Evolutionary conservation across 2,113 vertebrate genomes (phyloP), one percentile per base, ranked within the genome.

Genomic region (Pitta sordida): DNA sequence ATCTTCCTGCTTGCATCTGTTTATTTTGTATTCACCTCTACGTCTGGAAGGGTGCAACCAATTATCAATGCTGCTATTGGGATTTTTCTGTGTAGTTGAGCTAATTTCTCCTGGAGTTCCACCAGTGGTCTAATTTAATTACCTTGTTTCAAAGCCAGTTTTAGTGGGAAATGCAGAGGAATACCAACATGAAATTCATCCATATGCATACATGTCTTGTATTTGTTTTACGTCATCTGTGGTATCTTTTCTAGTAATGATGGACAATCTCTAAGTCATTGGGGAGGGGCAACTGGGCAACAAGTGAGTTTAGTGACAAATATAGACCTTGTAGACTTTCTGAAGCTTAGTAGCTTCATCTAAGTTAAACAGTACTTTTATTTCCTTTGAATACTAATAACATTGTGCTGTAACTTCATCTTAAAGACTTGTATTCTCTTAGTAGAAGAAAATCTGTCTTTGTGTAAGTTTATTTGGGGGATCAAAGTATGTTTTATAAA

Each of bases 91-190:
- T 74, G 17, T 91, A 68, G 48, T 46, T 89, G 48, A 83, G 37
- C 58, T 94, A 67, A 91, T 87, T 74, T 93, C 34, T 80, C 18
- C 43, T 83, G 51, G 87, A 90, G 49, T 92, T 91, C 30, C 73
- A 83, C 55, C 59, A 71, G 70, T 59, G 16, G 5, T 74, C 55
- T 77, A 37, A 77, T 90, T 90, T 63, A 88, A 86, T 91, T 91
- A 64, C 63, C 14, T 67, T 63, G 7, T 86, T 93, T 91, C 34
- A 74, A 85, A 91, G 59, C 51, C 15, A 34, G 26, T 69, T 89
- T 87, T 77, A 74, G 9, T 74, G 24, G 27, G n/a, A 85, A 89
- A 77, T n/a, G 37, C 43, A 73, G 32, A 73, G 17, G 21, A 59
- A 83, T 51, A 73, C 2, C 19, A 79, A 43, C 18, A 29, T n/a